phyloP scores from a whole-genome alignment of 2,888 invertebrate genomes.

The Mongoloraphidia duomilia region DNA sequence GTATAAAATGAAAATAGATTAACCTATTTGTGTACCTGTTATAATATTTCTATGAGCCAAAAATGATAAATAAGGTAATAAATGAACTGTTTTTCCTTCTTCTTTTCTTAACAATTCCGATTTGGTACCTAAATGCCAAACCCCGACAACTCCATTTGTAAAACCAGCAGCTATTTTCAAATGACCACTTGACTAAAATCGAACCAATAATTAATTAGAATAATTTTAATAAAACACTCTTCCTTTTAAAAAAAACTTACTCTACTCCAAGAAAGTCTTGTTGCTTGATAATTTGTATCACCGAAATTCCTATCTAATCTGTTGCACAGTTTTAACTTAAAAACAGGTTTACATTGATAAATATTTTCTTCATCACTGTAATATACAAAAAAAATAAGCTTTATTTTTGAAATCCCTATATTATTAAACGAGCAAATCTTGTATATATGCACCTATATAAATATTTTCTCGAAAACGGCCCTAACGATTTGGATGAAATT shows the following conservation, averaged over 20 bases:
- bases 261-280: conserved; percentile 27
- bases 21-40: conserved; percentile 33
- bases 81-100: conserved; percentile 28
- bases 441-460: no score
- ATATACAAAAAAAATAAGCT: conserved; percentile 19
- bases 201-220: conserved; percentile 25
- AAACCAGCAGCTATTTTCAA: conserved; percentile 48
- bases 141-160: conserved; percentile 46
- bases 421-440: no score
- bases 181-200: conserved; percentile 24
- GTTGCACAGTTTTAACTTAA: conserved; percentile 26
- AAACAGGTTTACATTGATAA: conserved; percentile 33
- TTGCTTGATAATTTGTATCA: conserved; percentile 30
- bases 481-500: no score
- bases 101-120: conserved; percentile 35
- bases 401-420: not conserved
- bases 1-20: not conserved
- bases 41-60: conserved; percentile 41
- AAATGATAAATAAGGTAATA: conserved; percentile 44
- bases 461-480: no score
- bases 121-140: conserved; percentile 41
- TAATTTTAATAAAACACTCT: no score
- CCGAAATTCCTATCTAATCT: conserved; percentile 21
- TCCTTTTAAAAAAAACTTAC: conserved; percentile 29
- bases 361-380: conserved; percentile 27